Percentiles rank a stretch among this genome's conserved stretches.
These are phyloP conservation scores for Hyperoplus lanceolatus DNA, from an alignment of 2,797 vertebrate species.

Conservation along the genomic window DNA sequence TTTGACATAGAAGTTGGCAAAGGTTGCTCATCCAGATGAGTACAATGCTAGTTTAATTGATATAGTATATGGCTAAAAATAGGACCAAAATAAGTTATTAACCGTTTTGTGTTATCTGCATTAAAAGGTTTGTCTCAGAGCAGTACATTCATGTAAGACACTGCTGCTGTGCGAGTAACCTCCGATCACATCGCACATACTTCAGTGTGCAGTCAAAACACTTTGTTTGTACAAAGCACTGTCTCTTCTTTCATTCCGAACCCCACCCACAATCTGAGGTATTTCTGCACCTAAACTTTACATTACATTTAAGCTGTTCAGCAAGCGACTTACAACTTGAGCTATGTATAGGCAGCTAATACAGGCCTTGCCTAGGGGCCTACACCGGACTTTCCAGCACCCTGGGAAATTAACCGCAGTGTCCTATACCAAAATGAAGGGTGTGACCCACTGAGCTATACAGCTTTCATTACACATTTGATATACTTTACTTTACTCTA, in stretches of 20 bases:
- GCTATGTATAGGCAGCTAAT: too few species aligned
- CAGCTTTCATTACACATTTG: background rate
- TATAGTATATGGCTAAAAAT: background rate
- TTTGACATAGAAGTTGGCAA: too few species aligned
- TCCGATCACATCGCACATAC: background rate
- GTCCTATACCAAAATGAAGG: too few species aligned
- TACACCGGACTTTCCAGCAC: too few species aligned
- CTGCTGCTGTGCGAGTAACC: background rate
- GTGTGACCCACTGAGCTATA: too few species aligned
- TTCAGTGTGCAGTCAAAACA: background rate
- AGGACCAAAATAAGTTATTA: background rate
- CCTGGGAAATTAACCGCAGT: too few species aligned
- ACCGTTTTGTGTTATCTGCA: too few species aligned
- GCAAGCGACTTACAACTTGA: too few species aligned
- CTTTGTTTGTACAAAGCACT: background rate
- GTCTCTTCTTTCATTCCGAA: conserved; percentile 11
- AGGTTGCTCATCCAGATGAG: background rate
- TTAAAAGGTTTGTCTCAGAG: background rate
- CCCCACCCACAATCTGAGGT: background rate
- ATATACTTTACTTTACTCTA: background rate
- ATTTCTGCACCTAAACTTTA: background rate
- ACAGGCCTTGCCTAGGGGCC: too few species aligned
- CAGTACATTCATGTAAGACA: background rate
- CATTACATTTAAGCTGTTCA: too few species aligned
- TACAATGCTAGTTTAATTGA: background rate